These are phyloP conservation scores for Mycteria americana DNA, from an alignment of 2,797 vertebrate species.

Conservation along the genomic window DNA sequence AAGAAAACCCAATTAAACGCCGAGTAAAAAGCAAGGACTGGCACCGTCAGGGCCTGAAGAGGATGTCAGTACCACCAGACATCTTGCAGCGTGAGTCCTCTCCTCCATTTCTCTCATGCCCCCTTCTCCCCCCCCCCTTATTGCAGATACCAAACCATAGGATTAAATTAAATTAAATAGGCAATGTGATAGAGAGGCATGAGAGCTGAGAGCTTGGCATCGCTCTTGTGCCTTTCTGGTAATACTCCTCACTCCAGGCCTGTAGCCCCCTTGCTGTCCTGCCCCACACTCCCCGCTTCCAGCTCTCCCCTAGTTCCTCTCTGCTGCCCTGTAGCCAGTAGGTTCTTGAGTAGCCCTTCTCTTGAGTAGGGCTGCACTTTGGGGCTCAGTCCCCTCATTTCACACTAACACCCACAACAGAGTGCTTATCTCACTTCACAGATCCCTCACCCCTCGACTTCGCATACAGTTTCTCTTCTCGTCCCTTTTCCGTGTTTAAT, in stretches of 20 bases:
- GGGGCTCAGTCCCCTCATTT: neutral
- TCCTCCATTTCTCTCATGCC: neutral
- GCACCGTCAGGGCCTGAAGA: constrained; percentile 75
- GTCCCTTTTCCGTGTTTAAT: neutral
- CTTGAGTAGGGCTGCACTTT: neutral
- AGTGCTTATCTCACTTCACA: neutral
- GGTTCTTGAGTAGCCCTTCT: neutral
- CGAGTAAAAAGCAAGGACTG: constrained; percentile 68
- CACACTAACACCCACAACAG: neutral
- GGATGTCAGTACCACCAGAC: constrained; percentile 65
- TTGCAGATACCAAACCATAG: neutral
- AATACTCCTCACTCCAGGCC: neutral
- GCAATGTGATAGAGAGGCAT: neutral
- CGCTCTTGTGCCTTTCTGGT: neutral
- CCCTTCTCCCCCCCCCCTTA: neutral
- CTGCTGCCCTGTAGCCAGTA: neutral
- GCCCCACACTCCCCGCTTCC: neutral
- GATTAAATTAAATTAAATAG: neutral
- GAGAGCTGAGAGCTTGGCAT: neutral
- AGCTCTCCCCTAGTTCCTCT: neutral
- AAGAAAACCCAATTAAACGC: constrained; percentile 12
- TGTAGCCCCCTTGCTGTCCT: neutral
- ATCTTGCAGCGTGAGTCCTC: constrained; percentile 54
- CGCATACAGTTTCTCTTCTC: neutral
- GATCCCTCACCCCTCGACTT: neutral